phyloP scores from a whole-genome alignment of 2,797 vertebrate genomes.

The Hippoglossus hippoglossus region DNA sequence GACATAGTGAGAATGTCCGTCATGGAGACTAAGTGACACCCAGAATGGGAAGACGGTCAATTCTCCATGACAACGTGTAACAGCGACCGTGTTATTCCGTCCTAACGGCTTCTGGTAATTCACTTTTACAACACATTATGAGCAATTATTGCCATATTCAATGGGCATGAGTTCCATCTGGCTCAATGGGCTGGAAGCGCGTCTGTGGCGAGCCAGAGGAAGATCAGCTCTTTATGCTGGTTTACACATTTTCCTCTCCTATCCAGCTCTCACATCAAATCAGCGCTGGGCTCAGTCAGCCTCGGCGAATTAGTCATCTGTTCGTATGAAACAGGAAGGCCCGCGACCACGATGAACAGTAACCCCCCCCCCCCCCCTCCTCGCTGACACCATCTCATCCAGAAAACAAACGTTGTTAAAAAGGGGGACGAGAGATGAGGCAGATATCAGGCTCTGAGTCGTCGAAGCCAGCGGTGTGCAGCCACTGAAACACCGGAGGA shows the following conservation, averaged over 20 bases:
- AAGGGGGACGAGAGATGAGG: background rate
- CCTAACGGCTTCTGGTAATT: constrained; percentile 30
- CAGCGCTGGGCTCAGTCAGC: constrained; percentile 52
- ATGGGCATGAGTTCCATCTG: constrained; percentile 45
- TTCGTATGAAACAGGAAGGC: constrained; percentile 39
- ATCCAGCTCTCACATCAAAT: constrained; percentile 68
- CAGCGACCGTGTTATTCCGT: constrained; percentile 19
- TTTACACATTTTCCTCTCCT: constrained; percentile 48
- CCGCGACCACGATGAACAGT: constrained; percentile 23
- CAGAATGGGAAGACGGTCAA: constrained; percentile 4
- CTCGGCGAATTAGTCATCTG: constrained; percentile 56
- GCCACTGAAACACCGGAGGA: background rate
- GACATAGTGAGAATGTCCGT: constrained; percentile 7
- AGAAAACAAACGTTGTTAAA: constrained; percentile 20
- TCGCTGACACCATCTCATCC: constrained; percentile 26
- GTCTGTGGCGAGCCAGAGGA: constrained; percentile 53
- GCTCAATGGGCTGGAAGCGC: constrained; percentile 62
- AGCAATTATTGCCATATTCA: constrained; percentile 59
- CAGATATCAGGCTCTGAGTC: background rate
- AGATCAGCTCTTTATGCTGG: constrained; percentile 56
- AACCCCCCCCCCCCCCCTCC: constrained; percentile 1
- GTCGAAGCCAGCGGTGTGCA: background rate
- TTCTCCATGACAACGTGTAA: constrained; percentile 21
- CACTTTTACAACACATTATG: constrained; percentile 29
- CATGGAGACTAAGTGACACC: background rate